phyloP scores from a whole-genome alignment of 2,113 vertebrate genomes.

The Mugil cephalus region DNA sequence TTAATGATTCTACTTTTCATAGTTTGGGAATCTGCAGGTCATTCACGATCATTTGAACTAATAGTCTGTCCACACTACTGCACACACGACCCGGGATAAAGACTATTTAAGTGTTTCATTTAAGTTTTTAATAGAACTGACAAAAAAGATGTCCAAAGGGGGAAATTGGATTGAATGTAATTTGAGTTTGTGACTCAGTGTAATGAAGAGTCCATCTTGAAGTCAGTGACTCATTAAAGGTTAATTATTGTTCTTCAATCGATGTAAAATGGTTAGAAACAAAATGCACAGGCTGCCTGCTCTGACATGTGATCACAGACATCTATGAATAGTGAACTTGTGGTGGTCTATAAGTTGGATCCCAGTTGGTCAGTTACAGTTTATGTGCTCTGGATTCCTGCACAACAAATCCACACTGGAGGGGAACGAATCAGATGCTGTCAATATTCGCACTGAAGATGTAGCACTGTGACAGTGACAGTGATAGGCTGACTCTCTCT shows the following conservation, averaged over 20 bases:
- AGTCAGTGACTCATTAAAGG: neutral
- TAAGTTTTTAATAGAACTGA: neutral
- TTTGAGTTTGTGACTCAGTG: neutral
- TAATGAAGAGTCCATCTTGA: neutral
- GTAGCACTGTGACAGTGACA: neutral
- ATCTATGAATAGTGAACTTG: neutral
- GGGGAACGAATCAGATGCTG: conserved; percentile 5
- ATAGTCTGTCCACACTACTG: neutral
- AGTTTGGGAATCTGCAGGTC: neutral
- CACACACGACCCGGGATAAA: neutral
- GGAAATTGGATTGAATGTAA: neutral
- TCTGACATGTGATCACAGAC: conserved; percentile 3
- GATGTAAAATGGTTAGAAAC: conserved; percentile 1
- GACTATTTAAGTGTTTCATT: neutral
- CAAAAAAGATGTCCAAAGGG: neutral
- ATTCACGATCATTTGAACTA: conserved; percentile 7
- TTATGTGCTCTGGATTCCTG: conserved; percentile 12
- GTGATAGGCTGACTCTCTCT: neutral
- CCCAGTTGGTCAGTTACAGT: conserved; percentile 6
- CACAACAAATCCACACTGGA: conserved; percentile 25
- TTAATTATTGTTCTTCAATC: conserved; percentile 1
- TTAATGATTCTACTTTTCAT: too few species aligned
- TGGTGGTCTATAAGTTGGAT: conserved; percentile 37
- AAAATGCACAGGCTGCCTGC: neutral
- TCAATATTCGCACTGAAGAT: conserved; percentile 3